phyloP scores from a whole-genome alignment of 2,797 vertebrate genomes.

The Acomys russatus region DNA sequence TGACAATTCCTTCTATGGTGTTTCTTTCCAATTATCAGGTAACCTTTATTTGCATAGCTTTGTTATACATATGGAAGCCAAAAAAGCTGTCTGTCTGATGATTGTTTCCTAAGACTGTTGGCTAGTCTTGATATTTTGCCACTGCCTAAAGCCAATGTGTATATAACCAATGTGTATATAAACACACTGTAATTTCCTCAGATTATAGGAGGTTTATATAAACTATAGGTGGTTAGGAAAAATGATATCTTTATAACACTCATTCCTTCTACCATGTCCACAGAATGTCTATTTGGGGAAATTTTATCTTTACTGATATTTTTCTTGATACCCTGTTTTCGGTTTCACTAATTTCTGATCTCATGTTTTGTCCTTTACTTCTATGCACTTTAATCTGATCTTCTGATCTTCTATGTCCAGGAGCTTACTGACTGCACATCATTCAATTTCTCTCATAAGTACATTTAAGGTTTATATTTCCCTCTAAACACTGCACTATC shows the following conservation, averaged over 20 bases:
- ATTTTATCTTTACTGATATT: not conserved
- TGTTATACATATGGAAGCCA: too few relatives aligned
- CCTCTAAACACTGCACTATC: not conserved
- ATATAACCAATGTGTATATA: not conserved
- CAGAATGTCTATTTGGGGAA: not conserved
- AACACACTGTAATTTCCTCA: not conserved
- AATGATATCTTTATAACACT: not conserved
- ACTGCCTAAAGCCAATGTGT: not conserved
- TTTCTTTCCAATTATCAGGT: not conserved
- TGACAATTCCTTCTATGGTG: not conserved
- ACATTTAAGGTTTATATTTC: not conserved
- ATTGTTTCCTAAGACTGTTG: not conserved
- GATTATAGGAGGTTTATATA: not conserved
- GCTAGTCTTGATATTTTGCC: not conserved
- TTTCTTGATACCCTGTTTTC: not conserved
- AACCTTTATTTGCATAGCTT: not conserved
- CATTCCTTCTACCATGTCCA: not conserved
- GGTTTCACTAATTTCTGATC: not conserved
- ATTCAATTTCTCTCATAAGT: not conserved
- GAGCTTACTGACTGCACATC: not conserved
- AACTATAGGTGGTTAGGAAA: not conserved
- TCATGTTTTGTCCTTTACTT: not conserved
- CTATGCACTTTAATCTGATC: not conserved
- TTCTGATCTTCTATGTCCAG: too few relatives aligned
- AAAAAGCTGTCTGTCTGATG: not conserved